These are phyloP conservation scores for Ceratina japonica DNA, from an alignment of 1,140 invertebrate genomes.

Conservation along the genomic window DNA sequence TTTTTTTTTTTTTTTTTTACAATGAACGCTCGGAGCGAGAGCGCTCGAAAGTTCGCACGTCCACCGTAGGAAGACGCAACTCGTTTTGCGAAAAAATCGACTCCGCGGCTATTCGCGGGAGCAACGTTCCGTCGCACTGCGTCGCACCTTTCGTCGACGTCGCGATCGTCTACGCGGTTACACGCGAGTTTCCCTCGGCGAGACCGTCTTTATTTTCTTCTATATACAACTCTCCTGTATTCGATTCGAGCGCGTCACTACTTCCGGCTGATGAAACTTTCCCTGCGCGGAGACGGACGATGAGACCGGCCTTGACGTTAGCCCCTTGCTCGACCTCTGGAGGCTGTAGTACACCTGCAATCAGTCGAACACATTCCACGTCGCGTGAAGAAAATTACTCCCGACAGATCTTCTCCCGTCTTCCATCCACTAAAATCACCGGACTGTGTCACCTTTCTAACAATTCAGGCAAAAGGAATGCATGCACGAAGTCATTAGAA, in stretches of 20 bases:
- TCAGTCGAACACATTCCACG: conserved; percentile 9
- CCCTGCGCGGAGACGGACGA: conserved; percentile 74
- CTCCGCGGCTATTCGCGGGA: neutral
- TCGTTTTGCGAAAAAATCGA: conserved; percentile 8
- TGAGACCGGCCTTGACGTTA: conserved; percentile 77
- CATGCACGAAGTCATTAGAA: too few relatives aligned
- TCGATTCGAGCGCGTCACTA: conserved; percentile 89
- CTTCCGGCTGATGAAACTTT: conserved; percentile 84
- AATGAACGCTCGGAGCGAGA: conserved; percentile 29
- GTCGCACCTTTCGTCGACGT: neutral
- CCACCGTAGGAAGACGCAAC: conserved; percentile 44
- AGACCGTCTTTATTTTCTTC: conserved; percentile 59
- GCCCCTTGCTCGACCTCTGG: conserved; percentile 82
- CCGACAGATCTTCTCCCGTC: too few relatives aligned
- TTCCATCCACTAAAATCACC: too few relatives aligned
- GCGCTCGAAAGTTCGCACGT: conserved; percentile 10
- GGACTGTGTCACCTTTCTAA: too few relatives aligned
- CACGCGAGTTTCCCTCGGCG: conserved; percentile 11
- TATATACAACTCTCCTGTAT: conserved; percentile 94
- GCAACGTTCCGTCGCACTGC: neutral
- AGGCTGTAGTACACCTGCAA: conserved; percentile 84
- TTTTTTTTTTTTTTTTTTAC: conserved; percentile 53
- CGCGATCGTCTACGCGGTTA: neutral
- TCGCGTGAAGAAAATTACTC: too few relatives aligned
- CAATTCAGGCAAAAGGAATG: too few relatives aligned